These are phyloP conservation scores for Gymnarchus niloticus DNA, from an alignment of 2,113 vertebrate genomes.

Conservation along the genomic window DNA sequence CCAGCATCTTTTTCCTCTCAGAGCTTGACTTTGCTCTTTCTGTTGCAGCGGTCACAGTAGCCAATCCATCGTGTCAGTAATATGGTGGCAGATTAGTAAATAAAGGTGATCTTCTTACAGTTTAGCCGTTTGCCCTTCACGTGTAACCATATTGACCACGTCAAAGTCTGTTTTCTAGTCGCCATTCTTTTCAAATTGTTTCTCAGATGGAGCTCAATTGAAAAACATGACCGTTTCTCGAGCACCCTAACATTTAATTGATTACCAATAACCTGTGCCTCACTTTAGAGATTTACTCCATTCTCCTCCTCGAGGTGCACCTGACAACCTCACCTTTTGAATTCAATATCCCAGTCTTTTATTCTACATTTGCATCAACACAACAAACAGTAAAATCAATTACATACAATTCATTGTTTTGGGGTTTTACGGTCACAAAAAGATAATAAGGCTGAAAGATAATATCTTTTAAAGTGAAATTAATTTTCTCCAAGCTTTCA, in stretches of 20 bases:
- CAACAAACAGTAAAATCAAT: constrained; percentile 66
- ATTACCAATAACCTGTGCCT: constrained; percentile 89
- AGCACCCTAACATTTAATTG: constrained; percentile 86
- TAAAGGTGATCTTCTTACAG: constrained; percentile 48
- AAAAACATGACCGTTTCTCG: constrained; percentile 95
- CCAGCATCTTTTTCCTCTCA: background rate
- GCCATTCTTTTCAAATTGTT: constrained; percentile 99
- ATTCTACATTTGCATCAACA: constrained; percentile 55
- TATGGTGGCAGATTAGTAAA: constrained; percentile 47
- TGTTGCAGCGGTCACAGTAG: constrained; percentile 54
- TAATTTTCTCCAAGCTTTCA: constrained; percentile 11
- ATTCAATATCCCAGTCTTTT: constrained; percentile 76
- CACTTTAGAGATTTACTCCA: constrained; percentile 73
- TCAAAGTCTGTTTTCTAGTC: constrained; percentile 77
- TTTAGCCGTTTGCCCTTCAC: constrained; percentile 89
- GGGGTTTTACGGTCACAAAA: constrained; percentile 17
- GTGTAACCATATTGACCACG: constrained; percentile 82
- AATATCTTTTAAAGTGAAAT: constrained; percentile 34
- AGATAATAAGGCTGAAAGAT: constrained; percentile 16
- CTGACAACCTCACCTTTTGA: constrained; percentile 69
- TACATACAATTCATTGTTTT: constrained; percentile 47
- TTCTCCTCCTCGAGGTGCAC: constrained; percentile 58
- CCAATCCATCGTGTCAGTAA: constrained; percentile 49
- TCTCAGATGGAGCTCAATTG: constrained; percentile 93
- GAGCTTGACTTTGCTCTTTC: constrained; percentile 37